phyloP scores from a whole-genome alignment of 2,888 invertebrate species.

The Melolontha melolontha region DNA sequence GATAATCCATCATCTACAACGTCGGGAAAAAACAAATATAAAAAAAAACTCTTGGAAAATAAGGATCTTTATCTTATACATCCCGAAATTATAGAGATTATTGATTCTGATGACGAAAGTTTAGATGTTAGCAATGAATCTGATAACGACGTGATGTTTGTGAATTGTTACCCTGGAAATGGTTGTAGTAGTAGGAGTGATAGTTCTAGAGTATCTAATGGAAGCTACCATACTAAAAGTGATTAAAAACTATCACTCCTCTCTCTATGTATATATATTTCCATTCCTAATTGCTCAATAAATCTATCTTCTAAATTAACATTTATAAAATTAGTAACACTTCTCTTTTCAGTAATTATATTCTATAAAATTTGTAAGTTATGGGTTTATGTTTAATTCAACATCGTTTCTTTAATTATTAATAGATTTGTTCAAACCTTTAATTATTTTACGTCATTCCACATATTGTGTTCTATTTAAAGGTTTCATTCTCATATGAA shows the following conservation, averaged over 20 bases:
- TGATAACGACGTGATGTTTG: conserved; percentile 32
- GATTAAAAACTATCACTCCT: too few species aligned
- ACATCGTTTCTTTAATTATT: too few species aligned
- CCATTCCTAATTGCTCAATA: neutral
- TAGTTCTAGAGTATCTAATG: neutral
- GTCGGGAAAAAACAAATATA: conserved; percentile 19
- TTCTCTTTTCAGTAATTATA: too few species aligned
- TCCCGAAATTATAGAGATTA: conserved; percentile 37
- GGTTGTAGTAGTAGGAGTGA: neutral
- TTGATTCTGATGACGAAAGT: conserved; percentile 37
- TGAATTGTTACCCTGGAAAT: conserved; percentile 5
- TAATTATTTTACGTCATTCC: too few species aligned
- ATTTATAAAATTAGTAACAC: neutral
- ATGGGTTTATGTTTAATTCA: too few species aligned
- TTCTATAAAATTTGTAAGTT: too few species aligned
- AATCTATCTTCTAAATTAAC: conserved; percentile 2
- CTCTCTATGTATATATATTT: too few species aligned
- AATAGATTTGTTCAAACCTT: too few species aligned
- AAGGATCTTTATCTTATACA: conserved; percentile 39
- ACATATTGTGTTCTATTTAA: too few species aligned
- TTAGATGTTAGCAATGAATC: conserved; percentile 18
- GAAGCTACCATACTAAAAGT: neutral
- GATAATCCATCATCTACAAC: neutral
- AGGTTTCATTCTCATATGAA: too few species aligned
- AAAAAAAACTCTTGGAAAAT: conserved; percentile 37